Percentiles rank a stretch among this genome's conserved stretches.
These are phyloP conservation scores for Triops longicaudatus DNA, from an alignment of 1,140 invertebrate genomes.

Conservation along the genomic window DNA sequence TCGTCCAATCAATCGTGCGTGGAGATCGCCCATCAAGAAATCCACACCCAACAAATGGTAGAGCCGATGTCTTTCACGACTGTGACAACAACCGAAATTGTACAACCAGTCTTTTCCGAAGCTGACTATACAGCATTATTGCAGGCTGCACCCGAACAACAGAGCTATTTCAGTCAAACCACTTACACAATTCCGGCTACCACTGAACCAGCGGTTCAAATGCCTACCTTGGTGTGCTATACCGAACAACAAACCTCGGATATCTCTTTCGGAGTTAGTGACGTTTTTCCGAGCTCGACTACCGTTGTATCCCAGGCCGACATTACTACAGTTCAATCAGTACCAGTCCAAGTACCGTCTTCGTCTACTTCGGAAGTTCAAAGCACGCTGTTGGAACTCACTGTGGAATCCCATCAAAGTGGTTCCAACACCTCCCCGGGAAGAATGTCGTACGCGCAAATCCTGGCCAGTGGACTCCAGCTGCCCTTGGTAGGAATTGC, in stretches of 20 bases:
- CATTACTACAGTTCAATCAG: neutral
- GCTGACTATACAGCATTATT: neutral
- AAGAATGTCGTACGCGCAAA: conserved; percentile 26
- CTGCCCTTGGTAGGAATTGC: neutral
- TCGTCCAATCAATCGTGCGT: neutral
- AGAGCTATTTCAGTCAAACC: neutral
- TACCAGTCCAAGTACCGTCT: neutral
- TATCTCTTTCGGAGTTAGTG: neutral
- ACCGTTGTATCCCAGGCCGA: neutral
- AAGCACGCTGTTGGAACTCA: neutral
- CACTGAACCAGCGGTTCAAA: neutral
- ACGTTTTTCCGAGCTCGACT: neutral
- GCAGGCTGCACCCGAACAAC: neutral
- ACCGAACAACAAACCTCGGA: neutral
- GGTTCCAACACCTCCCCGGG: neutral
- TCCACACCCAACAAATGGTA: neutral
- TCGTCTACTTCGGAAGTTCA: neutral
- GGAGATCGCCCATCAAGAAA: neutral
- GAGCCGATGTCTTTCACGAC: neutral
- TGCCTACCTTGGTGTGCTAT: neutral
- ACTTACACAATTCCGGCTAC: neutral
- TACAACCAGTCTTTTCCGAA: neutral
- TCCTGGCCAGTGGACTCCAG: conserved; percentile 23
- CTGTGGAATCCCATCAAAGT: neutral
- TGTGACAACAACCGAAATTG: neutral